Evolutionary conservation across 2,888 invertebrate genomes (phyloP), one percentile per base, ranked within the genome.

Genomic region (Cyaniris semiargus): DNA sequence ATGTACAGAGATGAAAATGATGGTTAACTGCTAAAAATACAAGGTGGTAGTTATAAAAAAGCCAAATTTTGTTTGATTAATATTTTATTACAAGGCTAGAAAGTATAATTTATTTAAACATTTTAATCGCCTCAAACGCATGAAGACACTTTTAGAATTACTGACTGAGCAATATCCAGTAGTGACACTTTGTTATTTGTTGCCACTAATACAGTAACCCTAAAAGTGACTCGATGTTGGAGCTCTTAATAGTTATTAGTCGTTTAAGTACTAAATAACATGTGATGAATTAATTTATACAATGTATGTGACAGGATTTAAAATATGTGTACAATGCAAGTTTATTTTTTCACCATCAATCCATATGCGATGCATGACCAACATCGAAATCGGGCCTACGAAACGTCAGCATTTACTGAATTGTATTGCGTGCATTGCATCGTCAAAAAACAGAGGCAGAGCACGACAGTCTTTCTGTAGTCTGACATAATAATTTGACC

Each of bases 41-140:
- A 27, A 10, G 60, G 60, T 23, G 4, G 15, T 53, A 53, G 18
- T 66, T 66, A 18, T 31, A 66, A 66, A 66, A 60, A 66, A 6
- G 15, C 6, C 44, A 53, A 48, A 27, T 74, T 74, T 27, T 53
- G n/a, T 74, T 27, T 74, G 74, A 74, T 74, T 74, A 74, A 74
- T 74, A 74, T 74, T 74, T 74, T 74, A 74, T 74, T 74, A 74
- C 44, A 74, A 74, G 74, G 74, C 74, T 74, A 74, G 74, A 74
- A 74, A 74, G 48, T 74, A 74, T 74, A 74, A 74, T 53, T 74
- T 72, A 72, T 72, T 72, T 72, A 21, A 72, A 38, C 44, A 71
- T 71, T 71, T 38, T 21, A 71, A n/a, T 27, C 5, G 60, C 66
- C 27, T 15, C 27, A 27, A 15, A 66, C 27, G 1, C 66, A 66